A percentile compares a stretch with the other conserved stretches of the same genome.
Evolutionary conservation across 2,113 vertebrate genomes (phyloP).

Genomic region (Cepphus grylle): DNA sequence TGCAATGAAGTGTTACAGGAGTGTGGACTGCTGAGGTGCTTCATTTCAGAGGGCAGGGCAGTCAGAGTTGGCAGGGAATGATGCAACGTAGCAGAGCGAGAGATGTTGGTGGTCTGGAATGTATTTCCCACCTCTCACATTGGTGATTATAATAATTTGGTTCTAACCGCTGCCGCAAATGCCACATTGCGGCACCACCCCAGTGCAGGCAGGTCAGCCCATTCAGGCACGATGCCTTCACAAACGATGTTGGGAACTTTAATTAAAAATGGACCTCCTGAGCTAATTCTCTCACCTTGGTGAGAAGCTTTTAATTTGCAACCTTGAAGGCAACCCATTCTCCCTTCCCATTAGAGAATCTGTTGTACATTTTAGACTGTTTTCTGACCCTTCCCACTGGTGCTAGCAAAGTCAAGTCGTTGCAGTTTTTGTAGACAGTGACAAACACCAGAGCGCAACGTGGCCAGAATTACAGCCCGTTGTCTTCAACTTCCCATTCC

Average conservation of each 20-base stretch:
- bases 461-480: accelerated
- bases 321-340: background rate
- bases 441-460: background rate
- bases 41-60: background rate
- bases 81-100: background rate
- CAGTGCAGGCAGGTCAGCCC: background rate
- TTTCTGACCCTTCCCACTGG: background rate
- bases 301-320: background rate
- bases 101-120: background rate
- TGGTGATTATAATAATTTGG: background rate
- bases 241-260: accelerated
- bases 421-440: background rate
- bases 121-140: background rate
- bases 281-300: background rate
- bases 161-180: background rate
- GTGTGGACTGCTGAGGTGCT: accelerated
- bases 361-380: accelerated
- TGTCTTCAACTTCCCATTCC: background rate
- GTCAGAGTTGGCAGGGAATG: background rate
- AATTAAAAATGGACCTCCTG: background rate
- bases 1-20: background rate
- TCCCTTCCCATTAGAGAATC: background rate
- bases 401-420: background rate
- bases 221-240: accelerated
- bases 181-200: background rate